phyloP scores from a whole-genome alignment of 1,140 invertebrate genomes.

The Eriosoma lanigerum region DNA sequence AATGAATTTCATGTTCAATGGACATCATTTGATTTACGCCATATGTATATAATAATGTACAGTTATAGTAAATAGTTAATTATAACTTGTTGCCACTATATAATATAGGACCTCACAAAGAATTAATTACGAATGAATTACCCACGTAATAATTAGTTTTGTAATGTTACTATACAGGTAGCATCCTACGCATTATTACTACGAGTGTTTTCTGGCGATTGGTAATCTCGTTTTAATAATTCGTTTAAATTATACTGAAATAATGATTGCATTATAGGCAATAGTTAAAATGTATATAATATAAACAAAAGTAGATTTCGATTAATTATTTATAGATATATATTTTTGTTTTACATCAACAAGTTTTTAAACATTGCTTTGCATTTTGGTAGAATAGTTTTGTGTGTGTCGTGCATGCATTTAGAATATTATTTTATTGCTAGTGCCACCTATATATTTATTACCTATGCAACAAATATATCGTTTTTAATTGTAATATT shows the following conservation, averaged over 20 bases:
- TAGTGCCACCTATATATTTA: too few relatives aligned
- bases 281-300: background rate
- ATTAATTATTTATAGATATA: background rate
- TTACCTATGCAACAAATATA: background rate
- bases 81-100: background rate
- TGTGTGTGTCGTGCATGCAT: constrained; percentile 8
- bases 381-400: constrained; percentile 33
- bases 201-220: constrained; percentile 35
- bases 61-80: too few relatives aligned
- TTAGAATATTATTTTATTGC: background rate
- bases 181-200: constrained; percentile 37
- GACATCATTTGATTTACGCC: background rate
- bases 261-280: background rate
- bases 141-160: constrained; percentile 42
- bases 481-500: constrained; percentile 11
- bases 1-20: background rate
- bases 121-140: constrained; percentile 15
- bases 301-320: background rate
- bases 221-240: constrained; percentile 36
- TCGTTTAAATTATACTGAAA: constrained; percentile 25
- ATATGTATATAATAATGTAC: background rate
- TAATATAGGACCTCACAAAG: constrained; percentile 27
- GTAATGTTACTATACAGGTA: constrained; percentile 26
- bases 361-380: background rate
- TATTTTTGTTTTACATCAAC: background rate